Percentiles rank a stretch among this genome's conserved stretches.
Evolutionary conservation across 2,113 vertebrate species (phyloP).

Genomic region (Halcyon malimbica): DNA sequence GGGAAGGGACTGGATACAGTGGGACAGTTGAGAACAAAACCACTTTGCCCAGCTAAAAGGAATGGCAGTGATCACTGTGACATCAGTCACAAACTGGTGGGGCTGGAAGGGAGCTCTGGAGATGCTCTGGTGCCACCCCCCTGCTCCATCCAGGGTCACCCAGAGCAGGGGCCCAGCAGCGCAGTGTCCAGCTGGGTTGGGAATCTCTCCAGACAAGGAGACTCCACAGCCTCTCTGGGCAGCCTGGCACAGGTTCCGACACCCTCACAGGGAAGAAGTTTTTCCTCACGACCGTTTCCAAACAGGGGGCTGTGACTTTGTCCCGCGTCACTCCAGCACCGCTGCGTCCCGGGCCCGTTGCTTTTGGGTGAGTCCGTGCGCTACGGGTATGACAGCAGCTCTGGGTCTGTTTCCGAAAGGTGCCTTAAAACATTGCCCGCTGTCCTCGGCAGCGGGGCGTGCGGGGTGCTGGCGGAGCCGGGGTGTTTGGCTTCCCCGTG

Average conservation of each 20-base stretch:
- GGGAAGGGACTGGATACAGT: neutral
- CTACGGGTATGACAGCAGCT: rapidly evolving
- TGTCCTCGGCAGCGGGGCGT: neutral
- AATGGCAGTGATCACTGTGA: neutral
- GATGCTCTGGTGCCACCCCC: neutral
- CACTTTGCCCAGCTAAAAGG: neutral
- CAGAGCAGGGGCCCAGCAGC: neutral
- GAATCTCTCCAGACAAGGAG: neutral
- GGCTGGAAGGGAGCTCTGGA: neutral
- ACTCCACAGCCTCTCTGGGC: neutral
- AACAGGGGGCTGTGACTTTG: neutral
- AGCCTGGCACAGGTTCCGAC: neutral
- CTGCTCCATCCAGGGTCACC: neutral
- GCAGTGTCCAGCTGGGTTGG: neutral
- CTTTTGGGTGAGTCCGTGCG: neutral
- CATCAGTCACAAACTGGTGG: neutral
- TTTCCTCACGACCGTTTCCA: neutral
- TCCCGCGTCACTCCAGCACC: neutral
- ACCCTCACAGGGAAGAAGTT: neutral
- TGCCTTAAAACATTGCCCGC: conserved; percentile 41
- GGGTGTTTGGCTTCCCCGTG: neutral
- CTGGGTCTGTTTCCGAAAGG: neutral
- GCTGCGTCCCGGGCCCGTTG: neutral
- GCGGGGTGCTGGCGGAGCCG: neutral
- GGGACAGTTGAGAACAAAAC: neutral